phyloP scores from a whole-genome alignment of 1,140 invertebrate genomes.

The Cyphomyrmex costatus region DNA sequence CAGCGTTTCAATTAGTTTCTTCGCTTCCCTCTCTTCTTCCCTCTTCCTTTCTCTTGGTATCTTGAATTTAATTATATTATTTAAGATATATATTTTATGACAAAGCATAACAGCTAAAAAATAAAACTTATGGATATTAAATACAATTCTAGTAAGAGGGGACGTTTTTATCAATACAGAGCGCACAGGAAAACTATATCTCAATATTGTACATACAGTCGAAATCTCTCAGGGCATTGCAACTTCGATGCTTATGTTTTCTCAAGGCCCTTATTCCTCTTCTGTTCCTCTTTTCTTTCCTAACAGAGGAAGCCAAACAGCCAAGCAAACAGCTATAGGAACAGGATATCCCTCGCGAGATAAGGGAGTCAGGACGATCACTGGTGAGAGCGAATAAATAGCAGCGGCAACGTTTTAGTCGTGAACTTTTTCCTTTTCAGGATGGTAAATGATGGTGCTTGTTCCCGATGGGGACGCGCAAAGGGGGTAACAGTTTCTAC shows the following conservation, averaged over 20 bases:
- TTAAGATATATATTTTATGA: background rate
- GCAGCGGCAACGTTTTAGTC: constrained; percentile 67
- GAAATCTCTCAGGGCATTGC: constrained; percentile 13
- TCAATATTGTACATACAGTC: background rate
- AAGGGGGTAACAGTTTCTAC: constrained; percentile 20
- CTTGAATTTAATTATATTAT: constrained; percentile 21
- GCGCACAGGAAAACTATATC: background rate
- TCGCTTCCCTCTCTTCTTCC: background rate
- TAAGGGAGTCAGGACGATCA: constrained; percentile 75
- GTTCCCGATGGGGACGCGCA: constrained; percentile 47
- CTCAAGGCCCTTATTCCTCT: constrained; percentile 21
- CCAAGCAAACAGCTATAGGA: constrained; percentile 16
- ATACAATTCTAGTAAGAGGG: background rate
- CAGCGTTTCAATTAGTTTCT: constrained; percentile 27
- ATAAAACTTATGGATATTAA: constrained; percentile 4
- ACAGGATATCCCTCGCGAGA: constrained; percentile 59
- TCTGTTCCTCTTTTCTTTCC: background rate
- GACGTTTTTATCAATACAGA: background rate
- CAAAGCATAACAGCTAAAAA: background rate
- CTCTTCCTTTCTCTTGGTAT: too few relatives aligned
- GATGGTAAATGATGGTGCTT: constrained; percentile 72
- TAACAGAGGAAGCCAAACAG: constrained; percentile 9
- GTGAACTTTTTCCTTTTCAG: constrained; percentile 53
- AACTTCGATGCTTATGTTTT: constrained; percentile 46
- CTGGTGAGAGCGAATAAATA: constrained; percentile 73